Evolutionary conservation across 2,797 vertebrate genomes (phyloP), one percentile per base, ranked within the genome.

Genomic region (Anolis apletophallus): DNA sequence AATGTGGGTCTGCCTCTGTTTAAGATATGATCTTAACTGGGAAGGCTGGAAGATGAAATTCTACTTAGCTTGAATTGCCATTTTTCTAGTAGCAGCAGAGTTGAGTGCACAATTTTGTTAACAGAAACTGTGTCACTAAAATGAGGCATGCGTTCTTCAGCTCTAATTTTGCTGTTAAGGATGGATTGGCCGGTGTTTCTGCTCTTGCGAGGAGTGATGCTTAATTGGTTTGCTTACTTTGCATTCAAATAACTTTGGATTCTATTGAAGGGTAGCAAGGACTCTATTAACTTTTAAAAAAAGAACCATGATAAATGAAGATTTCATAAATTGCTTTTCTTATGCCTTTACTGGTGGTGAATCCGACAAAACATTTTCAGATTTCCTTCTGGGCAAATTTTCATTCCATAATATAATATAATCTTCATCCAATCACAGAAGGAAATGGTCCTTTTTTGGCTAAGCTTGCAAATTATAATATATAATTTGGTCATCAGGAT

Each of bases 381-480:
- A 73, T 64, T 55, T 81, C 80, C 73, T 84, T 52, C 61, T 54
- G 4, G 0, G 52, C 21, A 85, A 74, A 11, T 75, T 84, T 88
- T 91, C 36, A 32, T 32, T 91, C 73, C 84, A 14, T 57, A 90
- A 7, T 71, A 79, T 55, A 12, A 84, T 78, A 81, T 16, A 85
- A 57, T 83, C 14, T 32, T 6, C 79, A 64, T 6, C 0, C 4
- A 32, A 57, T 36, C 52, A 87, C 52, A 29, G 54, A 5, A 84
- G 29, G 32, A 90, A 89, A 64, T 11, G 77, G 46, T 3, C 67
- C 0, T 29, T 83, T 19, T 52, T 81, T 59, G 14, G 59, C 10
- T 67, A 68, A 81, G 4, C 50, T 67, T 34, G 16, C 23, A 92
- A 69, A 80, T 86, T 84, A 59, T 0, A 0, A 0, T 0, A 29